Evolutionary conservation across 1,140 invertebrate species (phyloP), one percentile per base, ranked within the genome.

Genomic region (Argopecten irradians): DNA sequence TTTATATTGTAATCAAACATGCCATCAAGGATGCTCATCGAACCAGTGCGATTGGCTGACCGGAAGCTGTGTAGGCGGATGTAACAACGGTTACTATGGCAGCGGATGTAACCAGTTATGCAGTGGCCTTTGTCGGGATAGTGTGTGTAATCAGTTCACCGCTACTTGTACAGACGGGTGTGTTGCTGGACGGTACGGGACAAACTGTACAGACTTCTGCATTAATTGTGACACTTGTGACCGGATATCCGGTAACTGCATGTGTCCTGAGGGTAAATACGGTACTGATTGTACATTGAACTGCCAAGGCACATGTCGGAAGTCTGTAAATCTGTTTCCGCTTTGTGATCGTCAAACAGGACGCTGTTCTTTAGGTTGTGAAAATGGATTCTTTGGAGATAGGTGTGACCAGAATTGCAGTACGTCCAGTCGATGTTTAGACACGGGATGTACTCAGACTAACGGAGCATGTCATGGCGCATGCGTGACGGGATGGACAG

Each of bases 71-170:
- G 32, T 82, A 7, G 28, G 36, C 33, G 88, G 86, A 28, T 90
- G 90, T 86, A 22, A 83, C 1, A 36, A 84, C 34, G 90, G 90
- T 34, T 85, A 28, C 3, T 87, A 89, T 34, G 90, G 90, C 3
- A 33, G 35, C 3, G 71, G 32, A 28, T 90, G 90, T 34, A 46
- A 34, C 14, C 36, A 87, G 32, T n/a, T 39, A 0, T 90, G 88
- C 43, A 85, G 46, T 33, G 22, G 46, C 0, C 84, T 55, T 11
- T 90, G 90, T 83, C 7, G 34, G 9, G 82, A 86, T 9, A 86
- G 71, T 7, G 39, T 43, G 5, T 90, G 90, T 41, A 83, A 87
- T 39, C 36, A 39, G 34, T 41, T 32, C 19, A 87, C 36, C 32
- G 86, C 41, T 16, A 83, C 32, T 8, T 90, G 90, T 83, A 41